Base-by-base conservation (phyloP, 2,113 vertebrate species). In the Aythya baeri region DNA sequence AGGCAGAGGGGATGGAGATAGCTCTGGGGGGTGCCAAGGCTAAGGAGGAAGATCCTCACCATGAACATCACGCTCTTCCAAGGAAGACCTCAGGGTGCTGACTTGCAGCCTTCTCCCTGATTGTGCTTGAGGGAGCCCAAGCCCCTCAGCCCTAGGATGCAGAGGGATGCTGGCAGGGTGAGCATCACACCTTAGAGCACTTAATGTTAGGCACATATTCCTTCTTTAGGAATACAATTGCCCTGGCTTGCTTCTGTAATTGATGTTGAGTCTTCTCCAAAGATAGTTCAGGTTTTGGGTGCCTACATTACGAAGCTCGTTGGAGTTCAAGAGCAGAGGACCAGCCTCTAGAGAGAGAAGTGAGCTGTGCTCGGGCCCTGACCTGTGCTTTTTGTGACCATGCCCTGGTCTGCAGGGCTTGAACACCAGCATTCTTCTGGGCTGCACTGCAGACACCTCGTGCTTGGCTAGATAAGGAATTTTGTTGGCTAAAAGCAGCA, bases 11-110 rank as follows among this genome's bases (percentile, higher is more conserved):
- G 7, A 13, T 22, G 32, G 46, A 43, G 9, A 32, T 43, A 61
- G 21, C 62, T 7, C 3, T 0, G 1, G 7, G 11, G 0, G 17
- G 2, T 0, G 8, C 16, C n/a, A 52, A 32, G 46, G 36, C 1
- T 7, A 14, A 81, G 46, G n/a, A 83, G 13, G 63, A 34, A 59
- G 18, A 63, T 17, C 0, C 4, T 13, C 26, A 6, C 13, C 7
- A 2, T 6, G 38, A 70, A 4, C 85, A 83, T 18, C 71, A 6
- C 34, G 15, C 1, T 68, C 34, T 38, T 4, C 17, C 16, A 57
- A 11, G 38, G 23, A 38, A 34, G 23, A 49, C 7, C n/a, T 38
- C 23, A 1, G 38, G 31, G 2, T 54, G 58, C 10, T 15, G 44
- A 11, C 26, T 14, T 32, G 26, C 43, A 43, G n/a, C 22, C 73